A percentile compares a stretch with the other conserved stretches of the same genome.
These are phyloP conservation scores for Ecdyonurus torrentis DNA, from an alignment of 2,888 invertebrate genomes.

Conservation along the genomic window DNA sequence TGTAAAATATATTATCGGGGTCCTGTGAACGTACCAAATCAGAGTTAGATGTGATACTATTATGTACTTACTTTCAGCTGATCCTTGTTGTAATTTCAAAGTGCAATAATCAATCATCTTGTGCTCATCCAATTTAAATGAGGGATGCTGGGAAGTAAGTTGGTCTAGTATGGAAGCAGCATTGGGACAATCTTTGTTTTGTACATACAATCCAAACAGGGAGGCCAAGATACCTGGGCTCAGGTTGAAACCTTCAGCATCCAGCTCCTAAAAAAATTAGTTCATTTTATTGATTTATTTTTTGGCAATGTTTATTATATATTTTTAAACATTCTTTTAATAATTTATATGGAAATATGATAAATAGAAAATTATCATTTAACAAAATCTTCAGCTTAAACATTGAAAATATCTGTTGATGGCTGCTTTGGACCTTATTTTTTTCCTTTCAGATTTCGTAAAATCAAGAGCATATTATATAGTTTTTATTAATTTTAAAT, in stretches of 20 bases:
- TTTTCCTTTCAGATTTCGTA: too few relatives aligned
- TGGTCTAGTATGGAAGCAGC: conserved; percentile 35
- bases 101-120: conserved; percentile 39
- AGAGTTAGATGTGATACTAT: too few relatives aligned
- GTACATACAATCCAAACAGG: conserved; percentile 41
- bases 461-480: too few relatives aligned
- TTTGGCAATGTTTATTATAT: background rate
- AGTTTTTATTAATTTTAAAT: too few relatives aligned
- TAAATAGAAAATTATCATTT: background rate
- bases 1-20: too few relatives aligned
- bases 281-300: conserved; percentile 19
- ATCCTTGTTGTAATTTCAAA: background rate
- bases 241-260: conserved; percentile 24
- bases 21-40: too few relatives aligned
- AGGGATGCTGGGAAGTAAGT: conserved; percentile 32
- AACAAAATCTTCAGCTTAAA: too few relatives aligned
- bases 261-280: conserved; percentile 30
- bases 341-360: background rate
- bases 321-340: background rate
- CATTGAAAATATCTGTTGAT: too few relatives aligned
- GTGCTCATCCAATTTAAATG: conserved; percentile 42
- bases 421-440: too few relatives aligned
- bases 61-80: background rate
- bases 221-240: conserved; percentile 49
- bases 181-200: conserved; percentile 33